Conservation (phyloP, 2,113 vertebrate species). For the Lycocorax pyrrhopterus region DNA sequence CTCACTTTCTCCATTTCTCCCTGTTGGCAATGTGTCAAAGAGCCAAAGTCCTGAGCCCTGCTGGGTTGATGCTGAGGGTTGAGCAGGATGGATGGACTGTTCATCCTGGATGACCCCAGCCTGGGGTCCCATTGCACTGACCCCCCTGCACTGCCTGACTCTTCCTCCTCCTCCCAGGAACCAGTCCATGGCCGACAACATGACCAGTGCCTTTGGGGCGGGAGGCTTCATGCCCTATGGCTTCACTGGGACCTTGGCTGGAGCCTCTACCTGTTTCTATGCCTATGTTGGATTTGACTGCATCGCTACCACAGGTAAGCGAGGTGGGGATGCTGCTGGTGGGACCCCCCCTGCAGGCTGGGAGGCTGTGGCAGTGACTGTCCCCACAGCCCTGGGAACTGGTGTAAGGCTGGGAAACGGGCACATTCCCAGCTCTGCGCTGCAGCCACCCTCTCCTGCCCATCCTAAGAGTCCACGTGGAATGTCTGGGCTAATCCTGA, state of each 20-base stretch:
- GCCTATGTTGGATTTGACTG: slow-evolving; percentile 90
- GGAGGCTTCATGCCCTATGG: slow-evolving; percentile 87
- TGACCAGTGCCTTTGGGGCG: slow-evolving; percentile 67
- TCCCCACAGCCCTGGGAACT: accelerated
- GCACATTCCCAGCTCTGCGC: background rate
- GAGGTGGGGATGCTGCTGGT: background rate
- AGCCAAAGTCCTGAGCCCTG: background rate
- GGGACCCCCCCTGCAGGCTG: background rate
- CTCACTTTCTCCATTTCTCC: background rate
- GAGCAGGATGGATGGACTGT: background rate
- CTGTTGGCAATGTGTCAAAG: background rate
- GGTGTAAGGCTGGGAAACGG: background rate
- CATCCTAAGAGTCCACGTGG: background rate
- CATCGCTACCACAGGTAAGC: slow-evolving; percentile 80
- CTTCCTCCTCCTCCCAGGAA: slow-evolving; percentile 67
- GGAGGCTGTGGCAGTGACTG: background rate
- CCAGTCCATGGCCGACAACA: slow-evolving; percentile 51
- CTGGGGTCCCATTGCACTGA: background rate
- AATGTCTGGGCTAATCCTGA: background rate
- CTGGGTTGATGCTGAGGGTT: background rate
- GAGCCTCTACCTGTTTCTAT: slow-evolving; percentile 86
- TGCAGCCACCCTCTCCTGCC: background rate
- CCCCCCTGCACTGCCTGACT: background rate
- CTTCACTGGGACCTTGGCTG: slow-evolving; percentile 78
- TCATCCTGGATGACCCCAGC: background rate